Base-by-base conservation (phyloP, 1,140 invertebrate genomes). In the Globodera ellingtonae region DNA sequence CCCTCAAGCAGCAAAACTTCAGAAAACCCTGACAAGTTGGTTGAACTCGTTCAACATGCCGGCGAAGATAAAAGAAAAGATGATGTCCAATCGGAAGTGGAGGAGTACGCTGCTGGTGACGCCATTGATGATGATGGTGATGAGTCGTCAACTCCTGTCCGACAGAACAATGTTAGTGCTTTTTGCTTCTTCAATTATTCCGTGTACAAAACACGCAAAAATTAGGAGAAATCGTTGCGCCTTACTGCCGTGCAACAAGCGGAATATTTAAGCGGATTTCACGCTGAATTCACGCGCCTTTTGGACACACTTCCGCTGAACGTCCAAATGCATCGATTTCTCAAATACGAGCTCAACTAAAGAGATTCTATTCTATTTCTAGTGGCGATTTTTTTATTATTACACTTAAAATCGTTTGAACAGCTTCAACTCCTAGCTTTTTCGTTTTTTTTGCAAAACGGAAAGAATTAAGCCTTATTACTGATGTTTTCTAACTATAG, bases 251-350 rank as follows among this genome's bases (percentile, higher is more conserved):
- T 46, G 48, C n/a, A 73, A 3, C 48, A 78, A 50, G 52, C 50
- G n/a, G 21, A 56, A 18, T 8, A 72, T 50, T 59, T 81, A 24
- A 13, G 47, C 59, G 15, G 6, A 9, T 81, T 81, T 48, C 67
- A 79, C 56, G 24, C 13, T 35, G 44, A 72, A 44, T 81, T 81
- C 44, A 35, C 79, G 18, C 18, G 56, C 46, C 48, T 35, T 62
- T 71, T 81, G 56, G 46, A 72, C 35, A 15, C 24, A 1, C 52
- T 81, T 52, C 80, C 80, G 10, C 21, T 81, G 44, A 72, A 70
- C 35, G 18, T 35, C 35, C 67, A 81, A n/a, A 79, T 81, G 75
- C 46, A 44, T 21, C 66, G 70, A 24, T 81, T 82, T 74, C 50
- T 81, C 47, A 74, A 56, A 48, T 75, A 75, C 72, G 62, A 82